Evolutionary conservation across 2,113 vertebrate genomes (phyloP), one percentile per base, ranked within the genome.

Genomic region (Cygnus atratus): DNA sequence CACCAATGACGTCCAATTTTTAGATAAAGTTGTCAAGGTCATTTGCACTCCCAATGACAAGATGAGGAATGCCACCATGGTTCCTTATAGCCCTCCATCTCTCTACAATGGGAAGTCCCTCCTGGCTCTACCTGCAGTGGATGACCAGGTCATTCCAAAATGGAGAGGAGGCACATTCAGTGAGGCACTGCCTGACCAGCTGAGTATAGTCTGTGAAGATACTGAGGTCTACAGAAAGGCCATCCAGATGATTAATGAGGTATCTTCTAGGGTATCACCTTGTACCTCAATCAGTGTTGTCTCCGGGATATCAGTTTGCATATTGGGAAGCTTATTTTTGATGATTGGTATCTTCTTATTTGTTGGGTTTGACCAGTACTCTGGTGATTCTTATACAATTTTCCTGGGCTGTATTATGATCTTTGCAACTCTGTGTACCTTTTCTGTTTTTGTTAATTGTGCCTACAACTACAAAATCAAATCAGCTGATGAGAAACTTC

Each of bases 21-120:
- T 92, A 83, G 65, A 66, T 39, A 97, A 97, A 80, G 50, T 97
- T 79, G 43, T 84, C 28, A 96, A 83, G 72, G 94, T 97, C 22
- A 85, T 98, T 35, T 95, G 94, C 87, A 96, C 84, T 33, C 81
- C 96, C 50, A 97, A 88, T 71, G 67, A 65, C 4, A 28, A 86
- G 24, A 66, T 97, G 73, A 71, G 57, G 15, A 55, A 66, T 26
- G 91, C 96, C 48, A 97, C 87, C 26, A 78, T 97, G 25, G 84
- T 96, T n/a, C 95, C 91, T 17, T 96, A 86, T 75, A 96, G 95
- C 7, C 78, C 82, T 35, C 83, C 96, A 6, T 79, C 95, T 5
- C 84, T 97, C 71, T 97, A 96, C 93, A 97, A 95, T 3, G 97
- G 97, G 48, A 98, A 98, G 73, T 73, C 74, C 39, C 95, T 98